Conservation (phyloP, 2,113 vertebrate genomes). For the Prionailurus bengalensis region DNA sequence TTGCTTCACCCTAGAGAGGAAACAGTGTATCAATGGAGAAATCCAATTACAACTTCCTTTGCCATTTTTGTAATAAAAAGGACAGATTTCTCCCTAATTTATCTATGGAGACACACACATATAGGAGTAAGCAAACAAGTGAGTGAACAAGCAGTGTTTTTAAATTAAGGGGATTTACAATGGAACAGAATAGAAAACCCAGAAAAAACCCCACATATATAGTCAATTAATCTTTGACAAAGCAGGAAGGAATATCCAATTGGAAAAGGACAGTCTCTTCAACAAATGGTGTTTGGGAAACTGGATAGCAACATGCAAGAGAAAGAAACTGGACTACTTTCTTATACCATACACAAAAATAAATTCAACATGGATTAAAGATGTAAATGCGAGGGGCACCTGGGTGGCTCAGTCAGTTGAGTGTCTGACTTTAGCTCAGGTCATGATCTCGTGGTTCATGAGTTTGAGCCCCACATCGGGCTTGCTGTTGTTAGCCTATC, state of each 20-base stretch:
- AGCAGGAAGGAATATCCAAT: not conserved
- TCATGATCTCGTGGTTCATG: too few species aligned
- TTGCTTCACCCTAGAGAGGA: not conserved
- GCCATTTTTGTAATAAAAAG: conserved; percentile 46
- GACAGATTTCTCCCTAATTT: conserved; percentile 36
- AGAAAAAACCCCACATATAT: not conserved
- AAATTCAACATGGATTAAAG: not conserved
- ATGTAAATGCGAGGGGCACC: not conserved
- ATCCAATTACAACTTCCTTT: not conserved
- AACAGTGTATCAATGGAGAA: conserved; percentile 15
- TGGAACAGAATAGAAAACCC: not conserved
- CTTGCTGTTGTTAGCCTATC: too few species aligned
- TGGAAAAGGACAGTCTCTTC: not conserved
- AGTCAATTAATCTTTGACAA: not conserved
- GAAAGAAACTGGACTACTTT: not conserved
- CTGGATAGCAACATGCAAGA: not conserved
- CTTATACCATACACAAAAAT: not conserved
- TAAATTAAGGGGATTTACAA: not conserved
- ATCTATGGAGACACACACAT: not conserved
- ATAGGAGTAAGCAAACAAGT: not conserved
- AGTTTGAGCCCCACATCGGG: too few species aligned
- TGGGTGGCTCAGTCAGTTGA: too few species aligned
- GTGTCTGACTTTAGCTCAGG: too few species aligned
- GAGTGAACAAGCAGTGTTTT: conserved; percentile 30
- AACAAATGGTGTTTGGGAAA: not conserved